A percentile compares a stretch with the other conserved stretches of the same genome.
phyloP scores from a whole-genome alignment of 2,888 invertebrate genomes.

The Nymphalis polychloros region DNA sequence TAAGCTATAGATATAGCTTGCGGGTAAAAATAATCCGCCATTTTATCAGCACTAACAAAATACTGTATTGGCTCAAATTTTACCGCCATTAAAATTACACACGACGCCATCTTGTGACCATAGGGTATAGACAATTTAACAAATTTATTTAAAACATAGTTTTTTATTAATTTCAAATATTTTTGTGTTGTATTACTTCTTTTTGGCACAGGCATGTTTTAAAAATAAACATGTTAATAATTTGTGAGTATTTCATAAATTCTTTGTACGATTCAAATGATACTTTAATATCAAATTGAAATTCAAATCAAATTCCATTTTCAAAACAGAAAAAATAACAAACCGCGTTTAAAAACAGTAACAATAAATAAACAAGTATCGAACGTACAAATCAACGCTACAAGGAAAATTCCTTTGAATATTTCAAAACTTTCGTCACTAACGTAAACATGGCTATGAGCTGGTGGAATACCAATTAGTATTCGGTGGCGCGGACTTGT shows the following conservation, averaged over 20 bases:
- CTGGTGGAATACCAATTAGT: slow-evolving; percentile 91
- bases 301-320: slow-evolving; percentile 1
- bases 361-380: slow-evolving; percentile 25
- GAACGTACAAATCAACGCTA: slow-evolving; percentile 37
- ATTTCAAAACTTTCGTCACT: slow-evolving; percentile 34
- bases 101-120: slow-evolving; percentile 16
- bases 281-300: neutral
- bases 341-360: slow-evolving; percentile 16
- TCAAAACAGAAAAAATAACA: slow-evolving; percentile 10
- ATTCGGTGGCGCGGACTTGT: slow-evolving; percentile 85
- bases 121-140: slow-evolving; percentile 4
- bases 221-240: slow-evolving; percentile 5
- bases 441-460: slow-evolving; percentile 82
- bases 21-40: slow-evolving; percentile 41
- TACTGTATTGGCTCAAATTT: slow-evolving; percentile 28
- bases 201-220: slow-evolving; percentile 6
- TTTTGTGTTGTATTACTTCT: neutral
- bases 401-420: slow-evolving; percentile 32
- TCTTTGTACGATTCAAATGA: slow-evolving; percentile 6
- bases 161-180: neutral
- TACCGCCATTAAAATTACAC: slow-evolving; percentile 4
- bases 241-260: slow-evolving; percentile 20
- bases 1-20: slow-evolving; percentile 64
- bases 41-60: slow-evolving; percentile 40
- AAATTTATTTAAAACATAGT: neutral